Conservation (phyloP, 2,888 invertebrate genomes). For the Hyles lineata region DNA sequence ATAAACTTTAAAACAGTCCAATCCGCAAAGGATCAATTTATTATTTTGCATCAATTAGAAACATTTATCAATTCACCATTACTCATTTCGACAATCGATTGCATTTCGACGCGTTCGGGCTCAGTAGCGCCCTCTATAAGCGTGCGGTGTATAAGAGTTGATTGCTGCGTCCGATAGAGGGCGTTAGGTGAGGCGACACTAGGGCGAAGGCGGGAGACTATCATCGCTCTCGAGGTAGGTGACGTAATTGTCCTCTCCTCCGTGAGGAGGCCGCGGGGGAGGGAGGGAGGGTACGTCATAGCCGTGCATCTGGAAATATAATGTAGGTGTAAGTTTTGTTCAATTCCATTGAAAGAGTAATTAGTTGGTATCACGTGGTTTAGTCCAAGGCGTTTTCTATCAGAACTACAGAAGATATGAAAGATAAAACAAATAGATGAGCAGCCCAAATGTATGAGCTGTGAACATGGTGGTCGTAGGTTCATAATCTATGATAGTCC, state of each 20-base stretch:
- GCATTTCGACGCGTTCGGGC: slow-evolving; percentile 7
- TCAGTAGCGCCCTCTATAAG: slow-evolving; percentile 33
- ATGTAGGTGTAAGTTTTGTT: not conserved
- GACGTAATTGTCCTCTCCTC: slow-evolving; percentile 92
- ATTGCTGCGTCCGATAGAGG: slow-evolving; percentile 35
- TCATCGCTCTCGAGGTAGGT: slow-evolving; percentile 96
- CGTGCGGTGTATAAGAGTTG: slow-evolving; percentile 21
- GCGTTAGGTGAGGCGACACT: slow-evolving; percentile 78
- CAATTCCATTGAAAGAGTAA: too few species aligned
- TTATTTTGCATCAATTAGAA: not conserved
- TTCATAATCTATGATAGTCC: too few species aligned
- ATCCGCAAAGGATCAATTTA: slow-evolving; percentile 3
- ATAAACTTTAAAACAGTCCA: not conserved
- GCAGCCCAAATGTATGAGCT: too few species aligned
- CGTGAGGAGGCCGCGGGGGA: slow-evolving; percentile 88
- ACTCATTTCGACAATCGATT: not conserved
- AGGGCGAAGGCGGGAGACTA: slow-evolving; percentile 90
- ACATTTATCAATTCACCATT: slow-evolving; percentile 8
- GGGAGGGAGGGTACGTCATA: slow-evolving; percentile 90
- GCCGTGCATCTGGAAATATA: slow-evolving; percentile 91
- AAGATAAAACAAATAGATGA: too few species aligned
- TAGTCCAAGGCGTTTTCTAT: too few species aligned
- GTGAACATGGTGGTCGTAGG: too few species aligned
- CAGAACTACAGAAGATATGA: too few species aligned
- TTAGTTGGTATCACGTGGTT: too few species aligned